A percentile compares a stretch with the other conserved stretches of the same genome.
phyloP scores from a whole-genome alignment of 1,140 invertebrate species.

The Tenebrio molitor region DNA sequence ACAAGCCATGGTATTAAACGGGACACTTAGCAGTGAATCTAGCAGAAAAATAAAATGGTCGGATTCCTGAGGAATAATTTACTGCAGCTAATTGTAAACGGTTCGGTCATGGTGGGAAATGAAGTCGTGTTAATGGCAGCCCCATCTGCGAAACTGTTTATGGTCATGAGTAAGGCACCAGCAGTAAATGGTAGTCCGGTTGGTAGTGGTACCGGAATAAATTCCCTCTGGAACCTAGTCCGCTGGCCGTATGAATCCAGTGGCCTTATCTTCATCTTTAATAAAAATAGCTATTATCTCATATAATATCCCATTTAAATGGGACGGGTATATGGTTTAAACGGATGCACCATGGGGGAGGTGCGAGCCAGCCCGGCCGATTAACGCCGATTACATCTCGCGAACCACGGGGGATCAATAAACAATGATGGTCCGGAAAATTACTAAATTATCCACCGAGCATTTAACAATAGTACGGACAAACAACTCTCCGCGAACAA shows the following conservation, averaged over 20 bases:
- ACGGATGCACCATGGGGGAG: slow-evolving; percentile 57
- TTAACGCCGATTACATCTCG: slow-evolving; percentile 62
- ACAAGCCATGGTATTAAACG: too few species aligned
- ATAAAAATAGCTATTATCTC: slow-evolving; percentile 50
- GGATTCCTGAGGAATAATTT: too few species aligned
- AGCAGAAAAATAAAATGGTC: too few species aligned
- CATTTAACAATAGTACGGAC: slow-evolving; percentile 57
- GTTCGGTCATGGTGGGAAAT: slow-evolving; percentile 3
- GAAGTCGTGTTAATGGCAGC: slow-evolving; percentile 8
- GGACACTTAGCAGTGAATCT: too few species aligned
- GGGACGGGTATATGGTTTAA: slow-evolving; percentile 47
- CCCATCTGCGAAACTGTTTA: slow-evolving; percentile 9
- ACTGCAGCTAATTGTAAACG: not conserved
- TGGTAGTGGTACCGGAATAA: slow-evolving; percentile 4
- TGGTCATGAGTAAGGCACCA: slow-evolving; percentile 9
- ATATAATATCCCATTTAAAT: slow-evolving; percentile 54
- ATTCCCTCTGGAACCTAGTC: slow-evolving; percentile 22
- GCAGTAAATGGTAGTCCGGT: slow-evolving; percentile 10
- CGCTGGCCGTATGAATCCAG: slow-evolving; percentile 4
- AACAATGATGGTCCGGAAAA: slow-evolving; percentile 61
- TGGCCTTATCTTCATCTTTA: slow-evolving; percentile 52
- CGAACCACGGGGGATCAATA: slow-evolving; percentile 60
- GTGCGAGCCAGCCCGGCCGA: slow-evolving; percentile 59
- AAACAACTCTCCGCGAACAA: slow-evolving; percentile 52
- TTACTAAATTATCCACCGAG: slow-evolving; percentile 60